Evolutionary conservation across 1,140 invertebrate genomes (phyloP), one percentile per base, ranked within the genome.

Genomic region (Subanguina moxae): DNA sequence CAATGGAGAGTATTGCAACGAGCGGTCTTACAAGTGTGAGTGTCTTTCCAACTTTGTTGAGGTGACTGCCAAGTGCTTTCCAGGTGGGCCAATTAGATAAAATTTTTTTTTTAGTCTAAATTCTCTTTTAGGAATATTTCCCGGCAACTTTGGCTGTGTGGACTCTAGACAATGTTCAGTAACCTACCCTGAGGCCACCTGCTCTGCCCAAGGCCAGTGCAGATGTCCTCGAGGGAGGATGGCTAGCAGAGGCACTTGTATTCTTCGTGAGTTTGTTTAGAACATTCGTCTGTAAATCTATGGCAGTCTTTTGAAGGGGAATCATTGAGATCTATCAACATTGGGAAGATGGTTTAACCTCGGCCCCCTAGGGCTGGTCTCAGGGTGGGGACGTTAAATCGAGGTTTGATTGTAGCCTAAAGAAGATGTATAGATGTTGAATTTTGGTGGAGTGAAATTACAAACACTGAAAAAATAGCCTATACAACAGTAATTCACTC

Each of bases 141-240:
- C 76, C 21, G 76, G 76, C 1, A 69, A 78, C 46, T 61, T 52
- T 38, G 76, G 76, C 13, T 77, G 76, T 62, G 64, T 69, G 38
- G 76, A 77, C 57, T 56, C 66, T 1, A 61, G 67, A 25, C 76
- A 77, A 59, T 77, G 76, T 58, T 64, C 62, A 17, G 68, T 76
- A 45, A 73, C 66, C 15, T 78, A 70, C 42, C 76, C 76, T 13
- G 76, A 76, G 15, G 70, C 76, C 7, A 65, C 62, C n/a, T 77
- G 76, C 62, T 59, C 66, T 32, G 38, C 45, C 43, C 32, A 61
- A 25, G 43, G 76, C 17, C 45, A 57, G 19, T 77, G 76, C 57
- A 46, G 59, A 1, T 77, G 76, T 21, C 76, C 73, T 38, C 30
- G 27, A 27, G 25, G 61, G 27, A 61, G 3, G 48, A 52, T 52